A percentile compares a stretch with the other conserved stretches of the same genome.
Conservation (phyloP, 2,888 invertebrate species). For the Nymphalis c-album region DNA sequence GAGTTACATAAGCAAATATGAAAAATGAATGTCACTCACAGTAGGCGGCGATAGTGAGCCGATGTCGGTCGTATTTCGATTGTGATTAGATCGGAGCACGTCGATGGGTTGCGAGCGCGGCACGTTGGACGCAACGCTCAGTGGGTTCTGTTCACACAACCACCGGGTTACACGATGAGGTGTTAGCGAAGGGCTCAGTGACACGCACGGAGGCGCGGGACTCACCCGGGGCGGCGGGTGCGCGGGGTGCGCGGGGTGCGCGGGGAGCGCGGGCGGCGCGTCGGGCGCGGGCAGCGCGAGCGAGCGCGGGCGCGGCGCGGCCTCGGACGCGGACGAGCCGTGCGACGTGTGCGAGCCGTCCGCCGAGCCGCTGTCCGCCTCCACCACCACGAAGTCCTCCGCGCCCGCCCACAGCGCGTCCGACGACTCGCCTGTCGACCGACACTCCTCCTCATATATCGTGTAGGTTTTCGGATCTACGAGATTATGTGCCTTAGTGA, state of each 20-base stretch:
- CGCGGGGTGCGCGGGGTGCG: constrained; percentile 25
- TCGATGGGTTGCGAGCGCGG: constrained; percentile 93
- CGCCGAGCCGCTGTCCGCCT: constrained; percentile 83
- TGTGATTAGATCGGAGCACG: constrained; percentile 88
- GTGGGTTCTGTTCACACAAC: constrained; percentile 55
- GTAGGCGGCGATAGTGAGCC: constrained; percentile 96
- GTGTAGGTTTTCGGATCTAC: too few relatives aligned
- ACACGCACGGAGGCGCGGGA: too few relatives aligned
- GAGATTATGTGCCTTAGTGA: too few relatives aligned
- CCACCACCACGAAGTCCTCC: constrained; percentile 92
- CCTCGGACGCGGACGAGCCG: constrained; percentile 64
- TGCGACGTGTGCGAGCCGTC: constrained; percentile 64
- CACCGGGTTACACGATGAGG: constrained; percentile 15
- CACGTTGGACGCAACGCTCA: constrained; percentile 70
- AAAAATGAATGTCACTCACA: constrained; percentile 71
- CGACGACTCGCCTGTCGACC: constrained; percentile 65
- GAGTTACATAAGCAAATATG: background rate
- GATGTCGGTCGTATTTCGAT: constrained; percentile 88
- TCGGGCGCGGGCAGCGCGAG: constrained; percentile 54
- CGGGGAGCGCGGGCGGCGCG: constrained; percentile 33
- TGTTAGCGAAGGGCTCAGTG: too few relatives aligned
- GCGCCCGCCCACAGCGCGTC: constrained; percentile 84
- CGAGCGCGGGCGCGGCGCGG: constrained; percentile 69
- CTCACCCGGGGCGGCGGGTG: constrained; percentile 28
- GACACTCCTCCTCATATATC: background rate